Evolutionary conservation across 2,888 invertebrate genomes (phyloP), one percentile per base, ranked within the genome.

Genomic region (Macrosoma leucophasiata): DNA sequence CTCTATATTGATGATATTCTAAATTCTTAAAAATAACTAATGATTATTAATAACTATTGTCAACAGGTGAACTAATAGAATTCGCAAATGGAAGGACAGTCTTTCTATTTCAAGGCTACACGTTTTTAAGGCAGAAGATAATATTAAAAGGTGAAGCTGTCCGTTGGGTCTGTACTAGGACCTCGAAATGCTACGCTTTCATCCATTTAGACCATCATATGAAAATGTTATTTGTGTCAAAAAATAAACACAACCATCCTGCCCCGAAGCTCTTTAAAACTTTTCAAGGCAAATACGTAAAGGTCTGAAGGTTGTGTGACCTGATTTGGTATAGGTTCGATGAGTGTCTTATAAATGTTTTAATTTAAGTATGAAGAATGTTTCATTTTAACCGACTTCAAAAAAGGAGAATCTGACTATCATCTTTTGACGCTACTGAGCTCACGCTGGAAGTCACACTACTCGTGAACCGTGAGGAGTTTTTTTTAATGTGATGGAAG

Each of bases 81-180:
- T 33, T 46, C 7, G 18, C 37, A 5, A 47, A 29, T 14, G 50
- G 53, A 10, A 52, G 35, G 12, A 17, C 29, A 12, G 10, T 37
- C 4, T 49, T 37, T 15, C 24, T 50, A 1, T 36, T 33, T 13
- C 9, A 36, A 4, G 48, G 48, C 1, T 50, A 52, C 27, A 48
- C 52, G 1, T 58, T 44, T 32, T 44, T 41, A 13, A 53, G 32
- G 29, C 41, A 44, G 13, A 22, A 17, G 6, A 10, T 13, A 0
- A 13, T 55, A 4, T 33, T 36, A 7, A 39, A 33, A 3, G 38
- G 44, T 1, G 31, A 22, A 9, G 49, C 44, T 3, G 27, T 33
- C 4, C 38, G 52, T 3, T 60, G 57, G 58, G 13, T 36, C 3
- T 60, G 58, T 28, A 52, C 51, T 8, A 42, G 29, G n/a, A 48